These are phyloP conservation scores for Struthidea cinerea DNA, from an alignment of 2,113 vertebrate species.

Conservation along the genomic window DNA sequence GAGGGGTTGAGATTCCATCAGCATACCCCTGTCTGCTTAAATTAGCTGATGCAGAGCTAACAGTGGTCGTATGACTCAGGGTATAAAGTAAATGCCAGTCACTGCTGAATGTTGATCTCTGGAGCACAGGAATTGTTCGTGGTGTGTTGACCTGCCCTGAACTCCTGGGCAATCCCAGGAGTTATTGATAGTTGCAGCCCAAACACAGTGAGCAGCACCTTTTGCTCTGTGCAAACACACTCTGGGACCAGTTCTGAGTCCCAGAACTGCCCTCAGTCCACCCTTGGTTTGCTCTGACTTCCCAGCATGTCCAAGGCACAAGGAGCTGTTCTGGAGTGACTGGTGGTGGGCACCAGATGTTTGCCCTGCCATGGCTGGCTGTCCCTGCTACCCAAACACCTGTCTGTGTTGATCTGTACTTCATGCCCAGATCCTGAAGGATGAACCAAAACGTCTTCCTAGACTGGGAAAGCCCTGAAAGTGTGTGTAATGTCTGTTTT, in stretches of 20 bases:
- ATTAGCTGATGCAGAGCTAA: not conserved
- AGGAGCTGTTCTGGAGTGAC: not conserved
- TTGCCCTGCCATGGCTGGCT: not conserved
- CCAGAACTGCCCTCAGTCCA: not conserved
- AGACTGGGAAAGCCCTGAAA: not conserved
- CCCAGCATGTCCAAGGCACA: not conserved
- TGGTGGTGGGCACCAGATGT: not conserved
- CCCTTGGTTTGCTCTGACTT: not conserved
- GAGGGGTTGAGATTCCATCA: not conserved
- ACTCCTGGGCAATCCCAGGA: not conserved
- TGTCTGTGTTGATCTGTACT: not conserved
- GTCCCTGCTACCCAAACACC: not conserved
- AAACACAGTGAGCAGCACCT: not conserved
- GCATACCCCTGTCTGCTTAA: not conserved
- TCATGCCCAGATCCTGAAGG: not conserved
- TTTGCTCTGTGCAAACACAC: not conserved
- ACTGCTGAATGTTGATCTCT: not conserved
- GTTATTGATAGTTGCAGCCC: not conserved
- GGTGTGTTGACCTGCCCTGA: constrained; percentile 18
- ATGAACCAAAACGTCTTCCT: not conserved
- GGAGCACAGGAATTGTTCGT: not conserved
- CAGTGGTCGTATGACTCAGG: not conserved
- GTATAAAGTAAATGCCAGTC: not conserved
- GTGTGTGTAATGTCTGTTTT: not conserved
- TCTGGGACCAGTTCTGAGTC: not conserved